Conservation (phyloP, 2,888 invertebrate species). For the Ditylenchus weischeri region DNA sequence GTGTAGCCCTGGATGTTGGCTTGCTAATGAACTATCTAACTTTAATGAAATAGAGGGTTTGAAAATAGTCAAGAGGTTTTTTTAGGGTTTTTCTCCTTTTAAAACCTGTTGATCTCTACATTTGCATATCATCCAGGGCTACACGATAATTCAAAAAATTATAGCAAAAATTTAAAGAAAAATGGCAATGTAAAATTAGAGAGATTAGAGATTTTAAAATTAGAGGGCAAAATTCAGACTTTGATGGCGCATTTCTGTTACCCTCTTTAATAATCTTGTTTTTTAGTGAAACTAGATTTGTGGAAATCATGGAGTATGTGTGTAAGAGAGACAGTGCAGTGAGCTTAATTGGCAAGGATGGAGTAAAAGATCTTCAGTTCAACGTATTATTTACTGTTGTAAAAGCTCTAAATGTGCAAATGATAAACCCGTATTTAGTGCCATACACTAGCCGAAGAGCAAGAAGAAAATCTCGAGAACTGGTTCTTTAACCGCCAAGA, state of each 20-base stretch:
- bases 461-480: conserved; percentile 77
- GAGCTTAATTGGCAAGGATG: conserved; percentile 58
- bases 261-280: not conserved
- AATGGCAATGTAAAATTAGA: no score
- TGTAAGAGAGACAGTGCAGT: conserved; percentile 68
- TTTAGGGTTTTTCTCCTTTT: no score
- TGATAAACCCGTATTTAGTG: conserved; percentile 67
- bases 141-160: no score
- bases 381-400: conserved; percentile 36
- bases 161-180: no score
- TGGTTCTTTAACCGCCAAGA: conserved; percentile 79
- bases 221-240: no score
- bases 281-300: conserved; percentile 76
- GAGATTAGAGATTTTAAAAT: not conserved
- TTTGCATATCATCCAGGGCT: no score
- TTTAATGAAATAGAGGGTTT: no score
- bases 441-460: conserved; percentile 76
- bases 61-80: no score
- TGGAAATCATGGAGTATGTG: conserved; percentile 83
- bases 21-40: no score
- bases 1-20: no score
- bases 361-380: conserved; percentile 47
- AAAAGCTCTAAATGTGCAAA: not conserved
- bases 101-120: no score
- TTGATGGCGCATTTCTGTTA: not conserved